phyloP scores from a whole-genome alignment of 2,113 vertebrate genomes.

The Helogale parvula region DNA sequence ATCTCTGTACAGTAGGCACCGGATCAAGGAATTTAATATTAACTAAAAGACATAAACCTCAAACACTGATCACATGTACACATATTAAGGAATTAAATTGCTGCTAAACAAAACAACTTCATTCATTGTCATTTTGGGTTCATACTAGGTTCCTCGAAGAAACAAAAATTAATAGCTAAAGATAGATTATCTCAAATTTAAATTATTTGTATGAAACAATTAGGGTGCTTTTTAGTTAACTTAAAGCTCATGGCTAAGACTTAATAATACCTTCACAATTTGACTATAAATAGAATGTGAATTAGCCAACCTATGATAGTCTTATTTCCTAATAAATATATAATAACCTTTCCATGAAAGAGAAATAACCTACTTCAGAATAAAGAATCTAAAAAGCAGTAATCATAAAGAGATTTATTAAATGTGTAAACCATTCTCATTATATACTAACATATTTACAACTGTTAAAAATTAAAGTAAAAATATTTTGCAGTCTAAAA shows the following conservation, averaged over 20 bases:
- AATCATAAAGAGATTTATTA: slow-evolving; percentile 23
- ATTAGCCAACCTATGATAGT: not conserved
- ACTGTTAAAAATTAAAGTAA: not conserved
- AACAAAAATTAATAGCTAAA: slow-evolving; percentile 1
- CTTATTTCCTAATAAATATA: slow-evolving; percentile 16
- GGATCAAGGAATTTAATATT: not conserved
- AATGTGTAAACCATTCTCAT: not conserved
- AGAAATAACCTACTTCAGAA: slow-evolving; percentile 24
- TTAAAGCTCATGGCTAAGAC: slow-evolving; percentile 3
- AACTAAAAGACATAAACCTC: not conserved
- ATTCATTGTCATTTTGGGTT: not conserved
- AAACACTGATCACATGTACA: not conserved
- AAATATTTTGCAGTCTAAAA: slow-evolving; percentile 30
- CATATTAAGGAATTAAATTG: not conserved
- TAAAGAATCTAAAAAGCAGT: slow-evolving; percentile 17
- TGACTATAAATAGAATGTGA: not conserved
- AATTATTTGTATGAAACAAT: not conserved
- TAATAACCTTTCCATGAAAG: not conserved
- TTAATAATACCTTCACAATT: slow-evolving; percentile 14
- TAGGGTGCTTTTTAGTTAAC: not conserved
- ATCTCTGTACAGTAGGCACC: not conserved
- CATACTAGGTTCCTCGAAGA: not conserved
- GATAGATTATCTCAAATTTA: not conserved
- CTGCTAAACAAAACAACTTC: not conserved
- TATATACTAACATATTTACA: not conserved